These are phyloP conservation scores for Wasmannia auropunctata DNA, from an alignment of 1,140 invertebrate genomes.

Conservation along the genomic window DNA sequence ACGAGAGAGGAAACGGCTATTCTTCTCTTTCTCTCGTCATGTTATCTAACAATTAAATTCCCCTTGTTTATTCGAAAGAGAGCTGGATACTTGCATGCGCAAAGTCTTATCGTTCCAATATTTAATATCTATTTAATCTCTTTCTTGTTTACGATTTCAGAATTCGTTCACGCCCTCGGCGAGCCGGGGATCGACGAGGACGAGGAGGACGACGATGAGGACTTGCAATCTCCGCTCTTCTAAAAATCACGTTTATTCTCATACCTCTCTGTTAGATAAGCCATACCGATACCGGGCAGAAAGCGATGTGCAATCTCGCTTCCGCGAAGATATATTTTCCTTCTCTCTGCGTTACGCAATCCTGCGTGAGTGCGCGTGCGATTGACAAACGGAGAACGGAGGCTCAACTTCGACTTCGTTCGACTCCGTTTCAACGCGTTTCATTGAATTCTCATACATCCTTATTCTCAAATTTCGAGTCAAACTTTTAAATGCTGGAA, in stretches of 20 bases:
- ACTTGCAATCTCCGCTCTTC: constrained; percentile 79
- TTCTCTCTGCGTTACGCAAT: constrained; percentile 62
- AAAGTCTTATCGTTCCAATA: neutral
- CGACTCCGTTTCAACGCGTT: constrained; percentile 32
- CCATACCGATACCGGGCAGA: constrained; percentile 52
- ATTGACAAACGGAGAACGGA: constrained; percentile 44
- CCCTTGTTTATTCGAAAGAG: too few relatives aligned
- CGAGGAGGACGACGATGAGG: constrained; percentile 91
- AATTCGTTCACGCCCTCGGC: constrained; percentile 93
- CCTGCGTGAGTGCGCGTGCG: constrained; percentile 18
- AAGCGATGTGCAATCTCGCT: constrained; percentile 15
- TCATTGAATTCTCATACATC: constrained; percentile 35
- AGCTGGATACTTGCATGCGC: too few relatives aligned
- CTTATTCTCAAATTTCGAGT: constrained; percentile 46
- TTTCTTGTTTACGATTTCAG: constrained; percentile 83
- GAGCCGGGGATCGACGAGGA: constrained; percentile 92
- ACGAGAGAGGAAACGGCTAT: neutral
- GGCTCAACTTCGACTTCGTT: constrained; percentile 9
- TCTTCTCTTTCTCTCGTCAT: neutral
- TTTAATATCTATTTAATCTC: neutral
- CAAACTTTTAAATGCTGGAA: constrained; percentile 45
- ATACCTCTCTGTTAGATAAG: constrained; percentile 70
- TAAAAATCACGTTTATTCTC: constrained; percentile 74
- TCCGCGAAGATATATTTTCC: constrained; percentile 8
- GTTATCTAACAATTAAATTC: neutral